Base-by-base conservation (phyloP, 2,113 vertebrate species). In the Burhinus bistriatus region DNA sequence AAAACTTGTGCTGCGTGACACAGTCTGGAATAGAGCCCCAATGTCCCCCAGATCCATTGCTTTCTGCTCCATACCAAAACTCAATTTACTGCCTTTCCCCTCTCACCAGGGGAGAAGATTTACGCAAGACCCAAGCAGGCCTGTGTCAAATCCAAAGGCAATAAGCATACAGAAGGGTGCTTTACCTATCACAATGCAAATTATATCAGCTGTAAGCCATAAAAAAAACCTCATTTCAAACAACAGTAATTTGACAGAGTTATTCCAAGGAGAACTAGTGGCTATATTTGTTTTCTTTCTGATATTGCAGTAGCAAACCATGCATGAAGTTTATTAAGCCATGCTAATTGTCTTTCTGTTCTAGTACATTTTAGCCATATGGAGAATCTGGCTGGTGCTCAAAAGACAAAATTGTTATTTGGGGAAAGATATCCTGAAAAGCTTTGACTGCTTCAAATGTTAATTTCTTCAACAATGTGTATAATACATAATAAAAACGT, bases 241-340 rank as follows among this genome's bases (percentile, higher is more conserved):
- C 73, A 90, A 83, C 66, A 65, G 75, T 69, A 90, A 95, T 95
- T 92, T 92, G 93, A 90, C 71, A 65, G 78, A 91, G 86, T 83
- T 93, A 95, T 95, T 95, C 93, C 94, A 90, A 96, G 70, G 85
- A 95, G 89, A 90, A 83, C 75, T 72, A 54, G 79, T 93, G 95
- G 83, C 86, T 93, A 10, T 83, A 94, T 96, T 97, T 96, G 94
- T 93, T 97, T 96, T 95, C 94, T 86, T 89, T 96, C 91, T 87
- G 58, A 92, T 92, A 95, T 57, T 96, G 93, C 89, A 90, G 76
- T 80, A 86, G 76, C 75, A 93, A 95, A 49, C 95, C 95, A 96
- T 95, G 90, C 94, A 90, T 97, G 94, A 95, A 95, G 93, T 95
- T 97, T 97, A 96, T 97, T 97, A 97, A 97, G 89, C 93, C 96